Conservation (phyloP, 2,888 invertebrate genomes). For the Terebella lapidaria region DNA sequence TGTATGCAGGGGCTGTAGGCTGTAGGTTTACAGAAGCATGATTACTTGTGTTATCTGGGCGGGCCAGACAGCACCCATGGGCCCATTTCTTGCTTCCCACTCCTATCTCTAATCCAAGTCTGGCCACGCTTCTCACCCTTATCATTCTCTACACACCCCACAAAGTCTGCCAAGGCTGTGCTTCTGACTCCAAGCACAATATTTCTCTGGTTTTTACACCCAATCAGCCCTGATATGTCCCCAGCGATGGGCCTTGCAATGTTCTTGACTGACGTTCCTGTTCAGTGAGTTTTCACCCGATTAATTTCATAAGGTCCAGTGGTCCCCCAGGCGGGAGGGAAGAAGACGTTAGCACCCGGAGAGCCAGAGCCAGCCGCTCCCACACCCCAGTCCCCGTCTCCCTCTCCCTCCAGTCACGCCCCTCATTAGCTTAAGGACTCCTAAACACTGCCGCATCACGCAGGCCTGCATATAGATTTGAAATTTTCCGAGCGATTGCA, state of each 20-base stretch:
- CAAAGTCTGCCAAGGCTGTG: not conserved
- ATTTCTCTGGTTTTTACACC: constrained; percentile 1
- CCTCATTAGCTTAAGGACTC: not conserved
- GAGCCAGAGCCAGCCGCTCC: not conserved
- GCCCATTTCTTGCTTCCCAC: not conserved
- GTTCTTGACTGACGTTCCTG: not conserved
- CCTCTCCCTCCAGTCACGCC: not conserved
- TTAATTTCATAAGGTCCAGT: constrained; percentile 3
- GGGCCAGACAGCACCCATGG: not conserved
- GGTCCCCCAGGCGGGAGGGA: not conserved
- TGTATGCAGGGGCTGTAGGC: not conserved
- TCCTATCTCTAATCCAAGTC: not conserved
- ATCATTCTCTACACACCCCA: not conserved
- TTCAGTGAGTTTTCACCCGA: not conserved
- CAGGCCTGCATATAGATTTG: constrained; percentile 2
- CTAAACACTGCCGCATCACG: not conserved
- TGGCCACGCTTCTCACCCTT: not conserved
- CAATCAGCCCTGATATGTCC: constrained; percentile 6
- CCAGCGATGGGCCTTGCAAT: not conserved
- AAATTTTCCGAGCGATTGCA: not conserved
- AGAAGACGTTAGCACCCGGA: not conserved
- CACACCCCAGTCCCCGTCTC: not conserved
- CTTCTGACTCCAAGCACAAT: not conserved
- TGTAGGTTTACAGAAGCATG: not conserved
- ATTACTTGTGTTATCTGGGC: not conserved